Percentiles rank a stretch among this genome's conserved stretches.
Evolutionary conservation across 2,888 invertebrate species (phyloP).

Genomic region (Tuta absoluta): DNA sequence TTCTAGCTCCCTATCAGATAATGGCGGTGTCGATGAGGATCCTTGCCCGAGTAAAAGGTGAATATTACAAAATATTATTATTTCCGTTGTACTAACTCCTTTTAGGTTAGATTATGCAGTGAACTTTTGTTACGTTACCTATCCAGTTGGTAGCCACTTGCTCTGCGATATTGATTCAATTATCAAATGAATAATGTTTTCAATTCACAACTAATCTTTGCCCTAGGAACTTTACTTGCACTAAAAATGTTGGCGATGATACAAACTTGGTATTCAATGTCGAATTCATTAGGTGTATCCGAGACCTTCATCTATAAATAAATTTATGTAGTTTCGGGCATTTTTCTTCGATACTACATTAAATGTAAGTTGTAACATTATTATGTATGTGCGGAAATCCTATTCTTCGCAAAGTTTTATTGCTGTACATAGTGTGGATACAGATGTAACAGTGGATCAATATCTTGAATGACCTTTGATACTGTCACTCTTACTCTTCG

Average conservation of each 20-base stretch:
- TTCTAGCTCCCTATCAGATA: slow-evolving; percentile 46
- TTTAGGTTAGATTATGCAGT: slow-evolving; percentile 10
- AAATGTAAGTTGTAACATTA: neutral
- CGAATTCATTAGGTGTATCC: slow-evolving; percentile 52
- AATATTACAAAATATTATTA: slow-evolving; percentile 34
- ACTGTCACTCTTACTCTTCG: slow-evolving; percentile 31
- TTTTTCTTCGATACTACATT: slow-evolving; percentile 3
- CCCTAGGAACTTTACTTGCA: neutral
- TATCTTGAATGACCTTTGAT: slow-evolving; percentile 44
- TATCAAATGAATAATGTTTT: neutral
- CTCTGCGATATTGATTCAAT: neutral
- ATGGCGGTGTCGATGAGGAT: slow-evolving; percentile 83
- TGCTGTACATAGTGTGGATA: neutral
- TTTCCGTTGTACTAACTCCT: neutral
- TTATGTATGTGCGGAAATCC: neutral
- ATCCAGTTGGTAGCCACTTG: neutral
- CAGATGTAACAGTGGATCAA: slow-evolving; percentile 34
- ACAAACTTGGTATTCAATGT: slow-evolving; percentile 47
- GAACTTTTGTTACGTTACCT: slow-evolving; percentile 9
- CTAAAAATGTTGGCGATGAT: slow-evolving; percentile 10
- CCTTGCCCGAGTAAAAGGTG: slow-evolving; percentile 82
- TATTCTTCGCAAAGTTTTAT: neutral
- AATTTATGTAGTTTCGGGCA: neutral
- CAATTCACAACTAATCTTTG: neutral
- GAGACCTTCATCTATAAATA: slow-evolving; percentile 78